Conservation (phyloP, 2,888 invertebrate genomes). For the Axea sp. region DNA sequence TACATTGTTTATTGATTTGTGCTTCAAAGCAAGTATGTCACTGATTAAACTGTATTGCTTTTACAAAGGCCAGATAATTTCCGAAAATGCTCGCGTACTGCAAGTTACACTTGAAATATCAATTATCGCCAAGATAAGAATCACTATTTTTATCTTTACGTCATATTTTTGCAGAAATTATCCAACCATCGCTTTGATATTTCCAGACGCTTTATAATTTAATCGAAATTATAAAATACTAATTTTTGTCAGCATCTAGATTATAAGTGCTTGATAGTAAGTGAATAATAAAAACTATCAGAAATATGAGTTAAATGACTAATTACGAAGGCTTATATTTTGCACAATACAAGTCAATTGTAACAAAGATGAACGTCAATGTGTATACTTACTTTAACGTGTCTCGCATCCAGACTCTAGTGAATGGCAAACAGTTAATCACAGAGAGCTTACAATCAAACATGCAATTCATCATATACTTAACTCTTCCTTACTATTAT, state of each 20-base stretch:
- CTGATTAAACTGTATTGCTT: constrained; percentile 38
- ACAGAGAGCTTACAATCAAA: constrained; percentile 27
- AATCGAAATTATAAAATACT: too few species aligned
- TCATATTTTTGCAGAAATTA: constrained; percentile 14
- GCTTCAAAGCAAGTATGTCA: constrained; percentile 33
- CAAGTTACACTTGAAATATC: background rate
- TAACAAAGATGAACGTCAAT: constrained; percentile 19
- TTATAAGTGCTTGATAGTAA: too few species aligned
- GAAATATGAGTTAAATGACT: constrained; percentile 30
- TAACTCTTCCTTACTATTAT: constrained; percentile 5
- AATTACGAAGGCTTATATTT: constrained; percentile 26
- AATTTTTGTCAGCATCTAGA: too few species aligned
- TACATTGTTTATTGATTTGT: constrained; percentile 21
- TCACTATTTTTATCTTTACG: background rate
- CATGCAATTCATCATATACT: constrained; percentile 20
- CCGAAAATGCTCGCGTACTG: constrained; percentile 23
- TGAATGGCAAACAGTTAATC: constrained; percentile 34
- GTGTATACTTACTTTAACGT: constrained; percentile 23
- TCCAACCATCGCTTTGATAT: constrained; percentile 8
- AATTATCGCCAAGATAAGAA: constrained; percentile 2
- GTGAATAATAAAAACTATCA: constrained; percentile 9
- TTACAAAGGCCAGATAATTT: constrained; percentile 39
- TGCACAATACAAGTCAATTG: constrained; percentile 45
- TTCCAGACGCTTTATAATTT: constrained; percentile 1
- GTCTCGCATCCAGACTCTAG: constrained; percentile 11